Percentiles rank a stretch among this genome's conserved stretches.
These are phyloP conservation scores for Subanguina moxae DNA, from an alignment of 1,140 invertebrate species.

Conservation along the genomic window DNA sequence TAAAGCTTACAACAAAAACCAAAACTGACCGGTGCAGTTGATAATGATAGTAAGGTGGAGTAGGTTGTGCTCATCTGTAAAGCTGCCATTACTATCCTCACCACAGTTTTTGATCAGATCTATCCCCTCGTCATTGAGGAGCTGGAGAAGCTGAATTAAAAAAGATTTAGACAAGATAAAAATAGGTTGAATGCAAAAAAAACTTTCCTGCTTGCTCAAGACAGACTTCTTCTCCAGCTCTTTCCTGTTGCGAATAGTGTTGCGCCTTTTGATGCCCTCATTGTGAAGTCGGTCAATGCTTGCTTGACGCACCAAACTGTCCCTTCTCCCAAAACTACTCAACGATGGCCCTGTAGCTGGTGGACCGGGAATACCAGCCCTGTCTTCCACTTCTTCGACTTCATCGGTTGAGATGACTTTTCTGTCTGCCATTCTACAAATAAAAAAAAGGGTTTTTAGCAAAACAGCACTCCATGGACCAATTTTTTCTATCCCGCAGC, in stretches of 20 bases:
- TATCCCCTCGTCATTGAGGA: constrained; percentile 50
- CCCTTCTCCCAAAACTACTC: not conserved
- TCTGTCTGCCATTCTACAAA: no score
- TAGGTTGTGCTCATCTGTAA: constrained; percentile 6
- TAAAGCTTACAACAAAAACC: no score
- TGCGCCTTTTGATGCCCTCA: constrained; percentile 43
- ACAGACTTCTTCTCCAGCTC: constrained; percentile 38
- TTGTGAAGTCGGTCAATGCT: constrained; percentile 38
- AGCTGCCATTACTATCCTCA: constrained; percentile 21
- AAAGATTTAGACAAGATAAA: not conserved
- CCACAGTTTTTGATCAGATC: constrained; percentile 43
- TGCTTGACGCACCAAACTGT: constrained; percentile 9
- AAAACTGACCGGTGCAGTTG: not conserved
- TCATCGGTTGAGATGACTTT: no score
- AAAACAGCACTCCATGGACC: no score
- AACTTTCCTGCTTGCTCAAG: constrained; percentile 37
- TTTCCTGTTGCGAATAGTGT: constrained; percentile 43
- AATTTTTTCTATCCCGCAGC: no score
- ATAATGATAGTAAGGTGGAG: constrained; percentile 17
- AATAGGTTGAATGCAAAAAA: not conserved
- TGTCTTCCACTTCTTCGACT: no score
- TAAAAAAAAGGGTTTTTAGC: no score
- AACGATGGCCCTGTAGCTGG: no score
- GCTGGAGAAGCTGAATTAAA: constrained; percentile 44
- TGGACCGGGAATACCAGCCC: no score